These are phyloP conservation scores for Thermophis baileyi DNA, from an alignment of 2,113 vertebrate species.

Conservation along the genomic window DNA sequence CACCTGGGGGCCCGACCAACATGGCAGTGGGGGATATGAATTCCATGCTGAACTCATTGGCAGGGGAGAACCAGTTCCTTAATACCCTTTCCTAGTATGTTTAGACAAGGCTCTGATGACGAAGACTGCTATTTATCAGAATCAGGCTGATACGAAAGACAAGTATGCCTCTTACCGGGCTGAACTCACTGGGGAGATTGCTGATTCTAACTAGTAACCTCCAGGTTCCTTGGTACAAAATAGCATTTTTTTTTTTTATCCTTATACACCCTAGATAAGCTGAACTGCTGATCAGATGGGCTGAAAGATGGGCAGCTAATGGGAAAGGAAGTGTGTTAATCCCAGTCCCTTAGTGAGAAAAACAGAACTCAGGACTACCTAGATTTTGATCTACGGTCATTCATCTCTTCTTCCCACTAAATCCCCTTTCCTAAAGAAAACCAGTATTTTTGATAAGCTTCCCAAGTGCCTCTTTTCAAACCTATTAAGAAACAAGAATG, in stretches of 20 bases:
- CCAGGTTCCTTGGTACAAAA: not conserved
- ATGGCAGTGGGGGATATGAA: constrained; percentile 98
- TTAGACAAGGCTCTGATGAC: not conserved
- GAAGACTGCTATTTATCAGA: not conserved
- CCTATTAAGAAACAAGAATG: not conserved
- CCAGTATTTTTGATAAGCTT: not conserved
- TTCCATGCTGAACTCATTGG: constrained; percentile 89
- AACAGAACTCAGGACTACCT: not conserved
- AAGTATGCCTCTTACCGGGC: not conserved
- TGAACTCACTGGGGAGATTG: not conserved
- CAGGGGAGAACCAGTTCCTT: constrained; percentile 93
- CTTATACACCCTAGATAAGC: not conserved
- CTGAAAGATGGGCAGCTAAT: not conserved
- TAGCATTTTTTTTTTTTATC: not conserved
- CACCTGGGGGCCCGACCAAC: constrained; percentile 78
- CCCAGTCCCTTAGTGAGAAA: not conserved
- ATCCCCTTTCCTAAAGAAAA: not conserved
- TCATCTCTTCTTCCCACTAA: not conserved
- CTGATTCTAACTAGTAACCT: not conserved
- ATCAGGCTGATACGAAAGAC: not conserved
- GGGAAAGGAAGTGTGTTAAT: not conserved
- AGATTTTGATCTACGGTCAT: not conserved
- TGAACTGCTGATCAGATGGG: not conserved
- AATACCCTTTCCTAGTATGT: constrained; percentile 81
- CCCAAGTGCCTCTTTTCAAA: not conserved